Evolutionary conservation across 2,797 vertebrate species (phyloP).

Genomic region (Trematomus bernacchii): DNA sequence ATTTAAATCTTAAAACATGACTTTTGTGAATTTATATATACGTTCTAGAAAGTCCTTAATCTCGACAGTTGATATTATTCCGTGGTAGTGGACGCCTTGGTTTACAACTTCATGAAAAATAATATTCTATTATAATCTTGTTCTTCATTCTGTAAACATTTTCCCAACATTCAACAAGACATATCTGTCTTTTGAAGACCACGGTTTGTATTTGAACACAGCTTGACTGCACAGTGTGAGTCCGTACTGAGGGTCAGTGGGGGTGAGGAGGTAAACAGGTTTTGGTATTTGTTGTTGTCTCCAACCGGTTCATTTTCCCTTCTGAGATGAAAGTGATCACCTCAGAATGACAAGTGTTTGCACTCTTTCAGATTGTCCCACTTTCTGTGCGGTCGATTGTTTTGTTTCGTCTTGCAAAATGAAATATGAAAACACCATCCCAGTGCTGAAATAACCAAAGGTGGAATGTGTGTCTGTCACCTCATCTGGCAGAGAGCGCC

Average conservation of each 20-base stretch:
- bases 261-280: constrained; percentile 5
- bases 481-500: constrained; percentile 1
- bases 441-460: constrained; percentile 12
- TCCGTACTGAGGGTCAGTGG: not conserved
- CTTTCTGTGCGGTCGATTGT: constrained; percentile 31
- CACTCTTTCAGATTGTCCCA: constrained; percentile 45
- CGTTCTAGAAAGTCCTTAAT: no score
- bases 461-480: constrained; percentile 15
- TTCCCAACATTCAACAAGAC: not conserved
- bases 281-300: constrained; percentile 41
- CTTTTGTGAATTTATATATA: no score
- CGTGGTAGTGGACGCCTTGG: no score
- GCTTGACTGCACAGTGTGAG: not conserved
- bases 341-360: constrained; percentile 39
- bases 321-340: constrained; percentile 49
- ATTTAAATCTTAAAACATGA: no score
- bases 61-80: no score
- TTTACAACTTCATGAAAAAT: not conserved
- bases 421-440: constrained; percentile 26
- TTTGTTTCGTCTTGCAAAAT: constrained; percentile 28
- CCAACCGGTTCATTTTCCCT: constrained; percentile 23
- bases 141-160: not conserved
- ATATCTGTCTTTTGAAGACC: not conserved
- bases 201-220: not conserved
- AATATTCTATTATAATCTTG: not conserved